Percentiles rank a stretch among this genome's conserved stretches.
Evolutionary conservation across 2,888 invertebrate species (phyloP).

Genomic region (Pseudanteris insignis): DNA sequence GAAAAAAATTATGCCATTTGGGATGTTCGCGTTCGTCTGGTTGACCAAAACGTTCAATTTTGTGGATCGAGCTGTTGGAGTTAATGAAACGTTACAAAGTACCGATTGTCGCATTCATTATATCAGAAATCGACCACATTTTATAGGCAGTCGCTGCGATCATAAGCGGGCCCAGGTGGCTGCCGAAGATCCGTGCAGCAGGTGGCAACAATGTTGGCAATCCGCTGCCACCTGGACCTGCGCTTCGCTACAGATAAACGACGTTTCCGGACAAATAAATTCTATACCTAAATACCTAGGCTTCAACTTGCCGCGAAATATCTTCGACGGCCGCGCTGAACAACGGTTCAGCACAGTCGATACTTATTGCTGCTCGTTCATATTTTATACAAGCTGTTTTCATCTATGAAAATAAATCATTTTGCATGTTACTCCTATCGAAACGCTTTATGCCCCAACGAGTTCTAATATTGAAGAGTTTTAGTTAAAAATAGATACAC

Average conservation of each 20-base stretch:
- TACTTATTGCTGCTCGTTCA: conserved; percentile 11
- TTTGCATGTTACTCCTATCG: conserved; percentile 13
- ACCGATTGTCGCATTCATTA: conserved; percentile 11
- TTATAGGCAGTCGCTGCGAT: conserved; percentile 6
- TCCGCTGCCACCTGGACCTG: conserved; percentile 37
- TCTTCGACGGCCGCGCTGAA: background rate
- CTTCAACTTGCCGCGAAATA: too few relatives aligned
- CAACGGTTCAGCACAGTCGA: conserved; percentile 12
- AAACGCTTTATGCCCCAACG: background rate
- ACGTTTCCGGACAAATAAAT: conserved; percentile 41
- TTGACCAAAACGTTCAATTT: background rate
- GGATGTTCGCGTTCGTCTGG: too few relatives aligned
- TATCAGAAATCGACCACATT: conserved; percentile 24
- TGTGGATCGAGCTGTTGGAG: conserved; percentile 6
- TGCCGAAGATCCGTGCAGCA: conserved; percentile 38
- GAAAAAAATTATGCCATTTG: too few relatives aligned
- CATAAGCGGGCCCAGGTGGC: conserved; percentile 37
- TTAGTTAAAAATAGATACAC: too few relatives aligned
- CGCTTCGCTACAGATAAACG: conserved; percentile 23
- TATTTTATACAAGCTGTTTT: conserved; percentile 16
- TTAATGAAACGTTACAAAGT: conserved; percentile 16
- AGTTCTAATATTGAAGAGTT: too few relatives aligned
- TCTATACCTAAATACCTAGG: conserved; percentile 26
- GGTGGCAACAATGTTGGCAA: conserved; percentile 41
- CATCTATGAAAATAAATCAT: conserved; percentile 13